Base-by-base conservation (phyloP, 2,797 vertebrate genomes). In the Natrix natrix region DNA sequence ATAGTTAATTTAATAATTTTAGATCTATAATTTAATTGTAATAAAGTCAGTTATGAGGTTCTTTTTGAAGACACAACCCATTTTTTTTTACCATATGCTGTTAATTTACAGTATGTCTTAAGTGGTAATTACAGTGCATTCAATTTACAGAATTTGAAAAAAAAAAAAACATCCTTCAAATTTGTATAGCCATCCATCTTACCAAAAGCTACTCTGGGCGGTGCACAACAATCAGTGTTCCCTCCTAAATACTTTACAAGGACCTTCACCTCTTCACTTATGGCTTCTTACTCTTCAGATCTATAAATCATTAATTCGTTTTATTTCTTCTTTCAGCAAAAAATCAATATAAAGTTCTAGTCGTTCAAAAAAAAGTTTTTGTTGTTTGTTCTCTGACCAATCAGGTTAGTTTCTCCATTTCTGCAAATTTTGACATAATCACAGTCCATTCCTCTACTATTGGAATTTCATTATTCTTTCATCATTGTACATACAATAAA, bases 121-220 rank as follows among this genome's bases (percentile, higher is more conserved):
- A 95, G 91, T 92, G 94, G 94, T 96, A 93, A 96, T 96, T 97
- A 95, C 92, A 96, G 96, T 95, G 90, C 52, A 93, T 92, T 96
- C 93, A 92, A 0, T 94, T 94, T 94, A 94, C 92, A 91, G 95
- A 92, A 92, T 95, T 94, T 94, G 93, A 91, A 95, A 69, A 60
- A 94, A 60, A 94, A 94, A 88, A 88, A 63, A 20, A 1, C 3
- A 20, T 20, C 22, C 61, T 63, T 32, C 14, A 69, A 32, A 69
- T 69, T 69, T 69, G 5, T 69, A 69, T 69, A 69, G n/a, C 14
- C 14, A 69, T 26, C n/a, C n/a, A 69, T 32, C 13, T 69, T 69
- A 69, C 14, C 63, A 69, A 32, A 69, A 69, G 66, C 66, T n/a
- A 66, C 5, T 69, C 4, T 28, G 28, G 26, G 61, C 26, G 1